A percentile compares a stretch with the other conserved stretches of the same genome.
Conservation (phyloP, 1,140 invertebrate species). For the Periplaneta americana region DNA sequence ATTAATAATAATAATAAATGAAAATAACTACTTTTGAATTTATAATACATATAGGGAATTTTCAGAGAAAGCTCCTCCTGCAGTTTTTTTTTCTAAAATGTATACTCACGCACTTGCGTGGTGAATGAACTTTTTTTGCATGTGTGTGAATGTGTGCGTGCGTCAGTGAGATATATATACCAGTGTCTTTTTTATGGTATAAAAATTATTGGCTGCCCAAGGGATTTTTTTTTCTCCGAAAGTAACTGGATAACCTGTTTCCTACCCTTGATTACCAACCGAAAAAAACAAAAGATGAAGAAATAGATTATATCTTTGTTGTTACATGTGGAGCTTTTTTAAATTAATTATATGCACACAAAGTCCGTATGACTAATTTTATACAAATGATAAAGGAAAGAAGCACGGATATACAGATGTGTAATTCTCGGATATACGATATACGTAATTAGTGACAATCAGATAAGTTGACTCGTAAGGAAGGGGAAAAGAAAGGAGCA, state of each 20-base stretch:
- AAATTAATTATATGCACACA: background rate
- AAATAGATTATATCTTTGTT: background rate
- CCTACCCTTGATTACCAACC: background rate
- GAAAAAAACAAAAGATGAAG: background rate
- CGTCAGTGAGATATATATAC: background rate
- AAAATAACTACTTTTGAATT: background rate
- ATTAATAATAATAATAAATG: background rate
- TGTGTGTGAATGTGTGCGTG: background rate
- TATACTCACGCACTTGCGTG: background rate
- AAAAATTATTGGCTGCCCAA: background rate
- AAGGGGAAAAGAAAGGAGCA: background rate
- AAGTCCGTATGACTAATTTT: background rate
- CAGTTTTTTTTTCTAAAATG: background rate
- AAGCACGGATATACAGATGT: background rate
- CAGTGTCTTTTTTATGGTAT: background rate
- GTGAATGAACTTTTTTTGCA: background rate
- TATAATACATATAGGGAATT: background rate
- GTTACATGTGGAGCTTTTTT: background rate
- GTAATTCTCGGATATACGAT: background rate
- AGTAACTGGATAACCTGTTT: background rate
- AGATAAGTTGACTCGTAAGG: background rate
- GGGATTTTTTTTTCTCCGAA: background rate
- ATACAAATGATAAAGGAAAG: background rate
- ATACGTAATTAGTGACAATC: conserved; percentile 9
- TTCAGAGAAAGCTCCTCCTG: background rate